Conservation (phyloP, 2,888 invertebrate genomes). For the Drosophila stalkeri region DNA sequence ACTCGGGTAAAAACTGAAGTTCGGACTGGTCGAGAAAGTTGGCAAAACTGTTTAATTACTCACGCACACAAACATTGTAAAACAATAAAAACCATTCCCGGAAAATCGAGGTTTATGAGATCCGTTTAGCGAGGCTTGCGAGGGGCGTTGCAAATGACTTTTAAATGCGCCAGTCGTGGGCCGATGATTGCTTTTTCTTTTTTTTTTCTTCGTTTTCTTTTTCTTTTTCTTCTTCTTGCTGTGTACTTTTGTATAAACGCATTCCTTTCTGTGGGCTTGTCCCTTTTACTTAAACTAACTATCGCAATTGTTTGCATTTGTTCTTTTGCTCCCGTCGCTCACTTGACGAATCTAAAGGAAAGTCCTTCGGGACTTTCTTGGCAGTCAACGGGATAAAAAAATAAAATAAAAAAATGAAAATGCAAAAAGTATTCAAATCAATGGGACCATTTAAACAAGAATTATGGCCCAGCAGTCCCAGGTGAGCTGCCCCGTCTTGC, state of each 20-base stretch:
- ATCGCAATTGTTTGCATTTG: constrained; percentile 59
- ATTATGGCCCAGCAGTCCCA: constrained; percentile 59
- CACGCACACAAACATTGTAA: constrained; percentile 67
- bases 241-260: neutral
- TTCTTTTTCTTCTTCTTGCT: constrained; percentile 2
- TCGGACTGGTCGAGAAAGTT: constrained; percentile 55
- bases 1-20: constrained; percentile 50
- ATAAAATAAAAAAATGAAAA: constrained; percentile 41
- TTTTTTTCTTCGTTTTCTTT: constrained; percentile 12
- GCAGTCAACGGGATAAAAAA: neutral
- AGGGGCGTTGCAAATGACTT: constrained; percentile 77
- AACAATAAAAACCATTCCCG: constrained; percentile 66
- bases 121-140: constrained; percentile 62
- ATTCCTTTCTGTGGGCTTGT: constrained; percentile 24
- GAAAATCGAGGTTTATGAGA: constrained; percentile 58
- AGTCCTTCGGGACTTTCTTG: constrained; percentile 52
- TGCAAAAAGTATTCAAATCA: constrained; percentile 72
- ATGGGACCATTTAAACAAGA: constrained; percentile 68
- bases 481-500: constrained; percentile 33
- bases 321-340: constrained; percentile 37
- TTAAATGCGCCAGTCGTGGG: constrained; percentile 67
- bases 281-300: constrained; percentile 53
- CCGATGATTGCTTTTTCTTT: constrained; percentile 54
- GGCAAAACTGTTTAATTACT: constrained; percentile 70
- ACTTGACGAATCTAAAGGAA: constrained; percentile 51